These are phyloP conservation scores for Himalopsyche phryganea DNA, from an alignment of 1,140 invertebrate species.

Conservation along the genomic window DNA sequence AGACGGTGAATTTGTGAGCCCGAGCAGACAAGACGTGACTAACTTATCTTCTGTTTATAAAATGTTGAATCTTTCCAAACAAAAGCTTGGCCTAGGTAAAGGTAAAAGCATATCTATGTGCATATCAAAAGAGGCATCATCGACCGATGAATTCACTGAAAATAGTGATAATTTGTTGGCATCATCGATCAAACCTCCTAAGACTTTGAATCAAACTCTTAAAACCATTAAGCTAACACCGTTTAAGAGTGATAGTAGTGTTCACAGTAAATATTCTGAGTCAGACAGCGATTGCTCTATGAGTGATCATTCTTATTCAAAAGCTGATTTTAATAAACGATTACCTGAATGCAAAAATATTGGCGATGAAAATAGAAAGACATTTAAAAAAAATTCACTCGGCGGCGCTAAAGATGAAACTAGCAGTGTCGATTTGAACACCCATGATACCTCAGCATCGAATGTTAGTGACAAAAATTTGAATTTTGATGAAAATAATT, in stretches of 20 bases:
- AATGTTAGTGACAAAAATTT: too few relatives aligned
- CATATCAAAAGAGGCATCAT: not conserved
- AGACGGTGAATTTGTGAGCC: conserved; percentile 17
- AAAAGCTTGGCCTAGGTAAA: conserved; percentile 12
- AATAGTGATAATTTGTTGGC: not conserved
- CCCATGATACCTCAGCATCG: too few relatives aligned
- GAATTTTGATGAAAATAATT: too few relatives aligned
- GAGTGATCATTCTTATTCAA: conserved; percentile 19
- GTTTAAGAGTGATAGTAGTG: too few relatives aligned
- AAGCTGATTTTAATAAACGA: conserved; percentile 2
- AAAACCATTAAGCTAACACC: too few relatives aligned
- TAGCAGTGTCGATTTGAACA: too few relatives aligned
- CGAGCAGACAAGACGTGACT: not conserved
- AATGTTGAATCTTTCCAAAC: conserved; percentile 4
- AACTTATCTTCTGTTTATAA: conserved; percentile 16
- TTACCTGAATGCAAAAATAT: too few relatives aligned
- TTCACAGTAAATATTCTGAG: conserved; percentile 1
- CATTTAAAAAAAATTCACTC: too few relatives aligned
- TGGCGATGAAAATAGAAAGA: too few relatives aligned
- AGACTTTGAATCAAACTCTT: not conserved
- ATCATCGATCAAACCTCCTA: not conserved
- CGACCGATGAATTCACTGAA: conserved; percentile 14
- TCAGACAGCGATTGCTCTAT: conserved; percentile 24
- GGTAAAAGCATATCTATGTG: conserved; percentile 25
- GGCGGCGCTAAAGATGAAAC: too few relatives aligned